Base-by-base conservation (phyloP, 2,888 invertebrate species). In the Phoenoteleia sp. region DNA sequence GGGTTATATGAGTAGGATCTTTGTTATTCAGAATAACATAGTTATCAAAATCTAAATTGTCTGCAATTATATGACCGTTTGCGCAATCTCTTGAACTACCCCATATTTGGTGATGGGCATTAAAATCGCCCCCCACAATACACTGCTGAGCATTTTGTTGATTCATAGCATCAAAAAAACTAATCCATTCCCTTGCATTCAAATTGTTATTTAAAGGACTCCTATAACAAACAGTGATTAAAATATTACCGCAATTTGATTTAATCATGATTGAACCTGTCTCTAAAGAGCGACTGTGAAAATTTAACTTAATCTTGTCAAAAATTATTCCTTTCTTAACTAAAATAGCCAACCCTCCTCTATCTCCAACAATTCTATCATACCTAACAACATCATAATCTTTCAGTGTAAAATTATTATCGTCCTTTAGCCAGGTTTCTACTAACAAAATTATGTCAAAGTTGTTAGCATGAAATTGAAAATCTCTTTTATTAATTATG, bases 81-180 rank as follows among this genome's bases (percentile, higher is more conserved):
- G 0, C 4, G 29, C 75, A 75, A 29, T n/a, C 3, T 6, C 3
- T 7, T 13, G 13, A 11, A 27, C 9, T 23, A 0, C 64, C 62
- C 75, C 64, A 75, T 2, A 52, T 2, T 0, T 36, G 64, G 13
- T 75, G 75, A 17, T 75, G 62, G 13, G 66, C 66, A n/a, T 76
- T 66, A 3, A 76, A 66, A 15, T 75, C 75, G 6, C 75, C 75
- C 0, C 64, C 17, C 6, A 64, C 13, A n/a, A 75, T 13, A 25
- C 42, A 54, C 3, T 23, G 0, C 3, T 25, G 2, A 4, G 11
- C 19, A 3, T 11, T 15, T 0, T n/a, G 9, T 1, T 27, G 11
- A 7, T 42, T 45, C 19, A 76, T 21, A 27, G 27, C 21, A 3
- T 45, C 5, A 33, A 27, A 29, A 23, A 76, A 52, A 21, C 25